Percentiles rank a stretch among this genome's conserved stretches.
phyloP scores from a whole-genome alignment of 1,140 invertebrate genomes.

The Calycopis cecrops region DNA sequence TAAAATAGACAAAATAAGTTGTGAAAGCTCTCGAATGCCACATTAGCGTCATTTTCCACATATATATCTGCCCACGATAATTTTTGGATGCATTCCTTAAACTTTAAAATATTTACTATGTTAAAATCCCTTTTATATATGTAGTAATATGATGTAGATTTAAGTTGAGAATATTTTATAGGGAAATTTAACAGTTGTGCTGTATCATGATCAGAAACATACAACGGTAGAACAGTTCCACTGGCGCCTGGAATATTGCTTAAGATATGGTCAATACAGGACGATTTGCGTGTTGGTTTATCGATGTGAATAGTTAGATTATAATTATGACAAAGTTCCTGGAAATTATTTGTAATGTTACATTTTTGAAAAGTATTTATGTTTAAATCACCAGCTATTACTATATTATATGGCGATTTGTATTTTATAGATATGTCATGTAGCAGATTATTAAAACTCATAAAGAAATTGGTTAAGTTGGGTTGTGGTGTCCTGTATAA shows the following conservation, averaged over 20 bases:
- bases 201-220: slow-evolving; percentile 8
- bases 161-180: neutral
- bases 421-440: neutral
- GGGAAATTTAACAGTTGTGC: neutral
- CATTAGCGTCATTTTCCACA: neutral
- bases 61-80: neutral
- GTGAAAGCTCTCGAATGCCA: slow-evolving; percentile 1
- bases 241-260: slow-evolving; percentile 1
- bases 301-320: neutral
- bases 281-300: neutral
- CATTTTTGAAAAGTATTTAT: neutral
- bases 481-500: neutral
- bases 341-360: neutral
- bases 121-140: slow-evolving; percentile 3
- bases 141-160: neutral
- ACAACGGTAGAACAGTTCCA: neutral
- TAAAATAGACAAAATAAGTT: slow-evolving; percentile 3
- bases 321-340: neutral
- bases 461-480: neutral
- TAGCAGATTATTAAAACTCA: neutral
- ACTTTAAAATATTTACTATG: neutral
- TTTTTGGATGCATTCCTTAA: neutral
- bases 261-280: slow-evolving; percentile 4
- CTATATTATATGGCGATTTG: slow-evolving; percentile 1
- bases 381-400: slow-evolving; percentile 6